phyloP scores from a whole-genome alignment of 1,140 invertebrate genomes.

The Heterodera schachtii region DNA sequence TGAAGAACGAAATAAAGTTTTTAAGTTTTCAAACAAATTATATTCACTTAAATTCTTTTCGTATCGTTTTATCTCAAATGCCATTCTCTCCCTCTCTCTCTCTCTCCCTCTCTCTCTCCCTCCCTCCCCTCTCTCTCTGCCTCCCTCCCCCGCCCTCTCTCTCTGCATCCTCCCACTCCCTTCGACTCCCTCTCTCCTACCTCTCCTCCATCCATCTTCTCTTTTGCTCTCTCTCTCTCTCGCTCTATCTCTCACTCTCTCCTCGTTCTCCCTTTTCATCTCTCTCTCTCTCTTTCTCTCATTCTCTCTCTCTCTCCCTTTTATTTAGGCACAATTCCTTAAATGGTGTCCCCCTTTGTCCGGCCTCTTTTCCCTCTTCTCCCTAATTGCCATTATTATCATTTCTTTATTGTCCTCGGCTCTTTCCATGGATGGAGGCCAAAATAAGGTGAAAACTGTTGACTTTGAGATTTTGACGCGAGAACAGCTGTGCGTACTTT shows the following conservation, averaged over 20 bases:
- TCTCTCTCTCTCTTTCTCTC: no score
- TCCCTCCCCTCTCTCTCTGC: no score
- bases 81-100: neutral
- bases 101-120: neutral
- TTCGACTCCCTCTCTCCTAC: no score
- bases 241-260: no score
- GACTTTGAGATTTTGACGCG: neutral
- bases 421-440: neutral
- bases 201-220: no score
- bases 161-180: no score
- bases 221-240: no score
- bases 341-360: neutral
- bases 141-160: no score
- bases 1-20: neutral
- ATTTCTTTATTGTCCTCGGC: neutral
- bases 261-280: no score
- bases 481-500: constrained; percentile 7
- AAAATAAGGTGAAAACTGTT: neutral
- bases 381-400: neutral
- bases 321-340: neutral
- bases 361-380: neutral
- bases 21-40: neutral
- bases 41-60: no score
- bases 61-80: neutral
- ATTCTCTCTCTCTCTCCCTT: neutral